Base-by-base conservation (phyloP, 2,888 invertebrate genomes). In the Phragmatobia fuliginosa region DNA sequence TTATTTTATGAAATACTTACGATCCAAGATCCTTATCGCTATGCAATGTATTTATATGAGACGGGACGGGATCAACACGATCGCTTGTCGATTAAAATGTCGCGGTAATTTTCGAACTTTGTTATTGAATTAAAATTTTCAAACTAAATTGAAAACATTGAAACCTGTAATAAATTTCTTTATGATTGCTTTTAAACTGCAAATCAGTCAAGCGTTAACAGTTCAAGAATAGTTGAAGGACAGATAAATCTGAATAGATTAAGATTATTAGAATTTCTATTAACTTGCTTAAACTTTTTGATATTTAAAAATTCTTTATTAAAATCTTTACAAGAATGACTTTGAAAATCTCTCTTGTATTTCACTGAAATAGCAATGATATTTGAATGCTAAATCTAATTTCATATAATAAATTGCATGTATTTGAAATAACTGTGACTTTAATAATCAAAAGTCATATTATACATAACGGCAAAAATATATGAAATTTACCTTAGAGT, bases 1-100 rank as follows among this genome's bases (percentile, higher is more conserved):
- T 86, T 88, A 87, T 85, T 65, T 85, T 84, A 85, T 84, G 82
- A 76, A 84, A 88, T 85, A 83, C 80, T 81, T 84, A 80, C 77
- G 75, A 81, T 78, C 41, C 64, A 73, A 66, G 69, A 72, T 79
- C 72, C 72, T 76, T 77, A 74, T 64, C 59, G 52, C 58, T 65
- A 14, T 21, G 60, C 38, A 31, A 18, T 10, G 36, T 28, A 38
- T 32, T 73, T 75, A 71, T 11, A 31, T 25, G 38, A 36, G 10
- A 74, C 80, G 83, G 18, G 31, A 72, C 71, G 71, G 32, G 10
- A 0, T 41, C 82, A 80, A 73, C 36, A 76, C 76, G 81, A 58
- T 1, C 10, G n/a, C 2, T 28, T 28, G 14, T 52, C 5, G 8
- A 52, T 11, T 52, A 0, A 25, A 8, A 52, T 14, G 4, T 25